phyloP scores from a whole-genome alignment of 2,888 invertebrate genomes.

The Rhamnusium bicolor region DNA sequence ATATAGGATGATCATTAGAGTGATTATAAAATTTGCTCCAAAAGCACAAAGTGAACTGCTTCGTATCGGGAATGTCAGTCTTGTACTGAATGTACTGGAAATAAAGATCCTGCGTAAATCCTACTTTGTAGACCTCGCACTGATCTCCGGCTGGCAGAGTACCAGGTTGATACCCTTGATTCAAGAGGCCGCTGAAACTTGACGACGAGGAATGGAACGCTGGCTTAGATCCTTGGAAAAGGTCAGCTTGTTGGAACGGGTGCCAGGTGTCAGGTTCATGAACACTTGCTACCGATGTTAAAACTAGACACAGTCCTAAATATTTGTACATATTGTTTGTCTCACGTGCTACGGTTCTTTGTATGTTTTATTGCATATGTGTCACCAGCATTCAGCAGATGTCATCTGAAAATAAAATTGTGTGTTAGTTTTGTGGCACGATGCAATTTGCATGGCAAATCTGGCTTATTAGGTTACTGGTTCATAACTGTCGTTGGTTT shows the following conservation, averaged over 20 bases:
- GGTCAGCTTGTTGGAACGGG: slow-evolving; percentile 71
- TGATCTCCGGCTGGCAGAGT: slow-evolving; percentile 65
- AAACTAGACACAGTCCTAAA: slow-evolving; percentile 54
- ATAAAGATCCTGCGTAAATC: slow-evolving; percentile 75
- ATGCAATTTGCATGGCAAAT: not conserved
- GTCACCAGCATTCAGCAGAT: slow-evolving; percentile 21
- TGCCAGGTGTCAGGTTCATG: slow-evolving; percentile 72
- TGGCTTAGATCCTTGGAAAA: slow-evolving; percentile 60
- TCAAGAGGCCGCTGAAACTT: slow-evolving; percentile 35
- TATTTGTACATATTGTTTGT: slow-evolving; percentile 46
- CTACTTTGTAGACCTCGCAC: slow-evolving; percentile 74
- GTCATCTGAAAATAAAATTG: slow-evolving; percentile 24
- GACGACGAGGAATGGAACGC: slow-evolving; percentile 44
- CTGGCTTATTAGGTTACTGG: not conserved
- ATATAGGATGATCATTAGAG: slow-evolving; percentile 85
- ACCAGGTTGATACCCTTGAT: slow-evolving; percentile 42
- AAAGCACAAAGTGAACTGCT: slow-evolving; percentile 88
- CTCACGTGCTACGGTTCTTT: slow-evolving; percentile 18
- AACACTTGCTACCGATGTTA: slow-evolving; percentile 64
- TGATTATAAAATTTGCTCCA: slow-evolving; percentile 90
- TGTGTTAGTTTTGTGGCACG: not conserved
- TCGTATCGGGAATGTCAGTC: slow-evolving; percentile 80
- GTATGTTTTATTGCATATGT: slow-evolving; percentile 12
- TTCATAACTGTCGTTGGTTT: not conserved
- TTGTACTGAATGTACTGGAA: slow-evolving; percentile 85